Evolutionary conservation across 1,140 invertebrate species (phyloP), one percentile per base, ranked within the genome.

Genomic region (Macrosteles quadrilineatus): DNA sequence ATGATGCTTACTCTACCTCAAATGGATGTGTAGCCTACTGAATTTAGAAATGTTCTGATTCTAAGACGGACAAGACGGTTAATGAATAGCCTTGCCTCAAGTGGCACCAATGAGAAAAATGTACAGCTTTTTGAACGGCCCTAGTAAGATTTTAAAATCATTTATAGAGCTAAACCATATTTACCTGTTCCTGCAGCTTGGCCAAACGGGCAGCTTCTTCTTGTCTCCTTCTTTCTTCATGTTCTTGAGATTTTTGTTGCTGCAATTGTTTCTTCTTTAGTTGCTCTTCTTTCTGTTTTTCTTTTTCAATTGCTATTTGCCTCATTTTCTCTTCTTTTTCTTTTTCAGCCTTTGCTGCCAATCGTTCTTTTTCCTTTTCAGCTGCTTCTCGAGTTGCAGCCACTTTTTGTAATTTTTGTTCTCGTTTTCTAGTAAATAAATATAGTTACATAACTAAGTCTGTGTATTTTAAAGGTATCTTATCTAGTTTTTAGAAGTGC

Each of bases 351-450:
- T 67, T 67, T 21, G 59, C 57, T 27, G 65, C 67, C 25, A 19
- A 21, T n/a, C 31, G n/a, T 25, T 40, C 70, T 50, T 70, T 70
- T 45, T 71, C 66, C 43, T 50, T 68, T 40, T 68, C 70, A 23
- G 50, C 70, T 3, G 70, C 66, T 59, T 45, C 66, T 50, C 66
- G 47, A 1, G 65, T 36, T 25, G 31, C 66, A 29, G 57, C 69
- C 17, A 30, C 69, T 43, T 71, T 71, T 19, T 36, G 30, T 43
- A 23, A 11, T 31, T 71, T 59, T 50, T 71, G 65, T 50, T 66
- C 69, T 29, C 55, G 25, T 66, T 40, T 71, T 64, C 67, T 69
- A 43, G 6, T 19, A 25, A 11, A 6, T 36, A 14, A 36, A 36
- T 36, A 36, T 36, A n/a, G n/a, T n/a, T n/a, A n/a, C n/a, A n/a